A percentile compares a stretch with the other conserved stretches of the same genome.
These are phyloP conservation scores for Carpatolechia fugitivella DNA, from an alignment of 2,888 invertebrate species.

Conservation along the genomic window DNA sequence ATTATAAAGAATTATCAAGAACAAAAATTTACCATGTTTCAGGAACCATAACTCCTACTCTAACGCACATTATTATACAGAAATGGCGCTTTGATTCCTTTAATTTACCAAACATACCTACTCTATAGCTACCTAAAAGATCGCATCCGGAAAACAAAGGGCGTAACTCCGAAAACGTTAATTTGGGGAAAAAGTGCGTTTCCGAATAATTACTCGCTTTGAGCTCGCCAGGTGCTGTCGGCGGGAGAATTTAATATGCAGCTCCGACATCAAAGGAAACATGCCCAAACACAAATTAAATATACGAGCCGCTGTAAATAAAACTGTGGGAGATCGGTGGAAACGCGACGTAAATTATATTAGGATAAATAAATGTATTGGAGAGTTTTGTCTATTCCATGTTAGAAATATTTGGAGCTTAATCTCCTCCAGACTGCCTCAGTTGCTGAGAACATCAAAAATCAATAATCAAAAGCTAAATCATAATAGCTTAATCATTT, in stretches of 20 bases:
- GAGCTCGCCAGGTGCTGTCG: slow-evolving; percentile 50
- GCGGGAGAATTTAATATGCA: slow-evolving; percentile 65
- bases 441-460: too few relatives aligned
- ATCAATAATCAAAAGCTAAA: too few relatives aligned
- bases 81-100: too few relatives aligned
- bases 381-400: too few relatives aligned
- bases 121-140: background rate
- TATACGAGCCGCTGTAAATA: background rate
- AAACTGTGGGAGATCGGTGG: background rate
- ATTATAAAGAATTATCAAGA: too few relatives aligned
- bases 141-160: background rate
- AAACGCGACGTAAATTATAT: background rate
- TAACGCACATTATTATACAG: too few relatives aligned
- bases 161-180: slow-evolving; percentile 14
- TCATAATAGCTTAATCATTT: too few relatives aligned
- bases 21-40: too few relatives aligned
- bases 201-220: slow-evolving; percentile 57
- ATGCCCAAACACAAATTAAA: slow-evolving; percentile 47
- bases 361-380: background rate
- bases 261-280: slow-evolving; percentile 52
- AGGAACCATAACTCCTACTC: too few relatives aligned
- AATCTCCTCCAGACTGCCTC: too few relatives aligned
- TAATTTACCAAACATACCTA: background rate
- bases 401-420: too few relatives aligned
- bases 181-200: slow-evolving; percentile 27